Evolutionary conservation across 2,113 vertebrate species (phyloP), one percentile per base, ranked within the genome.

Genomic region (Meleagris gallopavo): DNA sequence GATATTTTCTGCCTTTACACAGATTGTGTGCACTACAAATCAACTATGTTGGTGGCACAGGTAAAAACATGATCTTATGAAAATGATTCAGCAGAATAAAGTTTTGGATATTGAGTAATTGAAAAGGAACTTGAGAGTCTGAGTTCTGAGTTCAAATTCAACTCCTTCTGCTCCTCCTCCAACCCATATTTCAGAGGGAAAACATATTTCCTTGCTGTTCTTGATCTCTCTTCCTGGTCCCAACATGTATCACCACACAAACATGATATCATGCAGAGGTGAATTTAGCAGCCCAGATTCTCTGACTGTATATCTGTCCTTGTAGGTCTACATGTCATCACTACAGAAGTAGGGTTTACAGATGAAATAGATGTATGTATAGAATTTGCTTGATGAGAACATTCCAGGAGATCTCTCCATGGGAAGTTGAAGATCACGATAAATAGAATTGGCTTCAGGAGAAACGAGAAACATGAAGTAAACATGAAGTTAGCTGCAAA

Each of bases 121-220:
- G 60, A 17, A 11, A 88, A 27, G 10, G 55, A 6, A 60, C 77
- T 48, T 34, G 9, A 10, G 32, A 60, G 12, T 46, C 54, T 38
- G 46, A 64, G 32, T 50, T 88, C 46, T 64, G 38, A 16, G 34
- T 90, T 90, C 0, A 21, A 75, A 9, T 4, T 32, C 55, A 18
- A 6, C 9, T 83, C 17, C 25, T 85, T 6, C 43, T 83, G 34
- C 19, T 66, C 12, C 11, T 83, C 29, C 64, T 79, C 50, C 9
- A 50, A 4, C 16, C 17, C 1, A 0, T 9, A 10, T 73, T 8
- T 16, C 8, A 58, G 34, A 74, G 10, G n/a, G 24, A 60, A 86
- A 7, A 38, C 7, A 4, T 54, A 6, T 60, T 86, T 67, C 29
- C 61, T 67, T 10, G 12, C 46, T 91, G 40, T 61, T 77, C 36